These are phyloP conservation scores for Drosophila fungiperda DNA, from an alignment of 2,888 invertebrate species.

Conservation along the genomic window DNA sequence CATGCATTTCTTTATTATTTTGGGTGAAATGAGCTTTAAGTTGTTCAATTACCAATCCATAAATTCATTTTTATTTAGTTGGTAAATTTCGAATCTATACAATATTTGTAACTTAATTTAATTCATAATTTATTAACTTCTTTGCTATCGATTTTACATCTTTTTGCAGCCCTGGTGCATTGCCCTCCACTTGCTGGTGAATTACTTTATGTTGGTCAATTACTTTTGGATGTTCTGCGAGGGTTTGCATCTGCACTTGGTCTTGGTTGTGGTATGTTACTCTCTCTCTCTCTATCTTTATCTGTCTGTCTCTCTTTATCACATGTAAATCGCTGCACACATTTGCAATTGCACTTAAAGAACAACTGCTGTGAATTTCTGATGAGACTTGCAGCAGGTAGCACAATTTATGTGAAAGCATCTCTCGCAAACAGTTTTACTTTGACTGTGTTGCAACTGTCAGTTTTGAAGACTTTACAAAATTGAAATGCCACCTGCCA, in stretches of 20 bases:
- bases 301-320: constrained; percentile 6
- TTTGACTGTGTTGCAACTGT: constrained; percentile 9
- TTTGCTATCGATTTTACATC: not conserved
- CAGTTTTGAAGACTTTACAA: constrained; percentile 17
- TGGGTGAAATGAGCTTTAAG: not conserved
- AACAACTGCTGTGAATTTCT: constrained; percentile 44
- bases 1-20: not conserved
- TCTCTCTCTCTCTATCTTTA: too few species aligned
- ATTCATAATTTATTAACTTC: not conserved
- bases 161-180: constrained; percentile 88
- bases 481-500: constrained; percentile 37
- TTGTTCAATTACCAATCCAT: not conserved
- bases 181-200: constrained; percentile 88
- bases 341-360: constrained; percentile 45
- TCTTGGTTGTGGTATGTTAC: constrained; percentile 89
- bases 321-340: constrained; percentile 49
- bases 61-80: not conserved
- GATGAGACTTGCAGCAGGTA: constrained; percentile 49
- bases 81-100: not conserved
- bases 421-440: constrained; percentile 17
- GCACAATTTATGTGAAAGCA: constrained; percentile 57
- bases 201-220: constrained; percentile 91
- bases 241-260: constrained; percentile 90
- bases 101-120: not conserved
- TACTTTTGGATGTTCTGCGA: constrained; percentile 95